These are phyloP conservation scores for Thalassoma bifasciatum DNA, from an alignment of 2,113 vertebrate species.

Conservation along the genomic window DNA sequence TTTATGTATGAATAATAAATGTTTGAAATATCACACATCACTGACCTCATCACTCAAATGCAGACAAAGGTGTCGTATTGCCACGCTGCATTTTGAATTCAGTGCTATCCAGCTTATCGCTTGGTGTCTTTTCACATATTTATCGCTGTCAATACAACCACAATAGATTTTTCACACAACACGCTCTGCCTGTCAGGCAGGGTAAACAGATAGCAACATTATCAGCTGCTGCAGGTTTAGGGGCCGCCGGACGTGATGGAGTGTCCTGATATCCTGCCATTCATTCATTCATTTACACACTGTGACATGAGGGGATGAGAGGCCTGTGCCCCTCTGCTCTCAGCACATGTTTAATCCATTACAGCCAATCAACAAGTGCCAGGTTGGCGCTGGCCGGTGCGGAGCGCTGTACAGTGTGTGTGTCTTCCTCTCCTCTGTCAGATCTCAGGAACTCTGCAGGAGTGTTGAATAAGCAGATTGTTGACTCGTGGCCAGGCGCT, in stretches of 20 bases:
- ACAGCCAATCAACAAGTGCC: conserved; percentile 44
- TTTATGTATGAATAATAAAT: background rate
- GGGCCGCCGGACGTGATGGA: conserved; percentile 37
- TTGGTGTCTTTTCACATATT: conserved; percentile 9
- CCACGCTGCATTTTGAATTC: background rate
- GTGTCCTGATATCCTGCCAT: conserved; percentile 56
- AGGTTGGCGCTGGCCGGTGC: conserved; percentile 17
- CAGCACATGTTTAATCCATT: conserved; percentile 55
- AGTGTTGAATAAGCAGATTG: conserved; percentile 53
- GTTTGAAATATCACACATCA: background rate
- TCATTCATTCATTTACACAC: conserved; percentile 25
- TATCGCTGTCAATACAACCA: background rate
- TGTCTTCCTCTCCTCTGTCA: conserved; percentile 6
- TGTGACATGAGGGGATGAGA: conserved; percentile 14
- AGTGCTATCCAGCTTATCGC: background rate
- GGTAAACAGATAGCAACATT: conserved; percentile 30
- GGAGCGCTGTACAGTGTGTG: background rate
- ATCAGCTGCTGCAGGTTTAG: conserved; percentile 45
- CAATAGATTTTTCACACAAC: conserved; percentile 1
- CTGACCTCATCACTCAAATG: rapidly evolving
- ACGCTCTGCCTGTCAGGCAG: conserved; percentile 16
- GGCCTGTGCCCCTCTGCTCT: background rate
- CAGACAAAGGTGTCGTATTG: background rate
- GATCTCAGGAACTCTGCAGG: conserved; percentile 33
- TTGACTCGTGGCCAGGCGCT: conserved; percentile 54